phyloP scores from a whole-genome alignment of 2,797 vertebrate species.

The Arctocebus calabarensis region DNA sequence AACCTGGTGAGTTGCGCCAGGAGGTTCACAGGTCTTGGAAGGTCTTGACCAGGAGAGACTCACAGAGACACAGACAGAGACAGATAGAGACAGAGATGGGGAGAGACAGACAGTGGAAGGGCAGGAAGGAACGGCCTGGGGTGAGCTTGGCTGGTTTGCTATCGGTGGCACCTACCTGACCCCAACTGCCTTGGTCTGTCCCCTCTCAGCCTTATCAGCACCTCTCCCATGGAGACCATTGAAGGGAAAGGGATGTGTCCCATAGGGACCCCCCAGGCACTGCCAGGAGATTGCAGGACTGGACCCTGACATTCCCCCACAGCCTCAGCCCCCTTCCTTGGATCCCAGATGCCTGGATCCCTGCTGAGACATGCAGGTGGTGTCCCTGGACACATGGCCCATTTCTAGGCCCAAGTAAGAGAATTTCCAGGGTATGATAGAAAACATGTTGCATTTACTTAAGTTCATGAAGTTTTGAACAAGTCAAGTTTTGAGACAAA shows the following conservation, averaged over 20 bases:
- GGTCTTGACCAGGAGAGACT: neutral
- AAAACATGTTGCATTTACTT: constrained; percentile 27
- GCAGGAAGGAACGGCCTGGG: neutral
- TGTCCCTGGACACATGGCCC: rapidly evolving
- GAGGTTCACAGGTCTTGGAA: neutral
- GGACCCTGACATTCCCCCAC: neutral
- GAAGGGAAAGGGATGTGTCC: neutral
- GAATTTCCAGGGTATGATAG: neutral
- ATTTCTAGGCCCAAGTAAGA: neutral
- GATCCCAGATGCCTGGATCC: neutral
- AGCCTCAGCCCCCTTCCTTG: neutral
- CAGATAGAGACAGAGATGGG: neutral
- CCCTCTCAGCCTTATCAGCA: neutral
- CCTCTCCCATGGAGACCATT: too few species aligned
- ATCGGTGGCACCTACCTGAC: neutral
- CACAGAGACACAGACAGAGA: neutral
- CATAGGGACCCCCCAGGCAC: neutral
- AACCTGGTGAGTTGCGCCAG: too few species aligned
- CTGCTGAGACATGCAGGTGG: neutral
- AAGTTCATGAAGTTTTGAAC: constrained; percentile 36
- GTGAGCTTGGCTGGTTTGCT: neutral
- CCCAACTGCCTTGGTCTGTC: neutral
- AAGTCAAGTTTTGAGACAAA: constrained; percentile 14
- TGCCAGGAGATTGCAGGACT: neutral
- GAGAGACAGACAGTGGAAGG: neutral